Evolutionary conservation across 2,888 invertebrate genomes (phyloP).

Genomic region (Chirona hameri): DNA sequence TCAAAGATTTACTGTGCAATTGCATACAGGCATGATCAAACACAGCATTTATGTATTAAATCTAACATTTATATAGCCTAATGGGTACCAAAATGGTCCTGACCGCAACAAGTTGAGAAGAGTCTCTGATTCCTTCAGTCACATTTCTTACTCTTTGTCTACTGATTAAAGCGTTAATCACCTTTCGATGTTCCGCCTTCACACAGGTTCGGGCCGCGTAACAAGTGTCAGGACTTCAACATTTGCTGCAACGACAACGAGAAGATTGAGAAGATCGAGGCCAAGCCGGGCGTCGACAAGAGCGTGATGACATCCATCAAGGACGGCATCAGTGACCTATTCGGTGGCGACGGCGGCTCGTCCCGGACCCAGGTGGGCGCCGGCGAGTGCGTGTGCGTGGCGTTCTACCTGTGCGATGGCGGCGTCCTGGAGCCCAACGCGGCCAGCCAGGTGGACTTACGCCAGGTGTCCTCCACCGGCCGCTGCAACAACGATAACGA

Average conservation of each 20-base stretch:
- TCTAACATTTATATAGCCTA: too few relatives aligned
- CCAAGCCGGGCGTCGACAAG: neutral
- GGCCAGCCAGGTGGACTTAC: neutral
- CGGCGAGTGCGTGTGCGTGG: conserved; percentile 1
- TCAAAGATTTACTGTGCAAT: too few relatives aligned
- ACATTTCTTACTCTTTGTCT: too few relatives aligned
- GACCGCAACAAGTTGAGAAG: too few relatives aligned
- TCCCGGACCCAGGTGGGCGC: neutral
- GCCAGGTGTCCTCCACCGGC: neutral
- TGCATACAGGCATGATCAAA: too few relatives aligned
- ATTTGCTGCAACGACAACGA: neutral
- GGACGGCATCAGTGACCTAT: conserved; percentile 3
- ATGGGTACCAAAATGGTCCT: too few relatives aligned
- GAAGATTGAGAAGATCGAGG: neutral
- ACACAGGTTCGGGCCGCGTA: neutral
- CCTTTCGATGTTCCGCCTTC: neutral
- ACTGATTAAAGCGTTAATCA: too few relatives aligned
- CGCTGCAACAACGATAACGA: conserved; percentile 1
- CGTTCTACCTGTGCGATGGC: neutral
- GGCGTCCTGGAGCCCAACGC: neutral
- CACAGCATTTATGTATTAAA: too few relatives aligned
- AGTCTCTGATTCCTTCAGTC: too few relatives aligned
- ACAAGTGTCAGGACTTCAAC: neutral
- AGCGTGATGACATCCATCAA: neutral
- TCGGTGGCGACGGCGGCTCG: neutral